Percentiles rank a stretch among this genome's conserved stretches.
phyloP scores from a whole-genome alignment of 2,113 vertebrate genomes.

The Phycodurus eques region DNA sequence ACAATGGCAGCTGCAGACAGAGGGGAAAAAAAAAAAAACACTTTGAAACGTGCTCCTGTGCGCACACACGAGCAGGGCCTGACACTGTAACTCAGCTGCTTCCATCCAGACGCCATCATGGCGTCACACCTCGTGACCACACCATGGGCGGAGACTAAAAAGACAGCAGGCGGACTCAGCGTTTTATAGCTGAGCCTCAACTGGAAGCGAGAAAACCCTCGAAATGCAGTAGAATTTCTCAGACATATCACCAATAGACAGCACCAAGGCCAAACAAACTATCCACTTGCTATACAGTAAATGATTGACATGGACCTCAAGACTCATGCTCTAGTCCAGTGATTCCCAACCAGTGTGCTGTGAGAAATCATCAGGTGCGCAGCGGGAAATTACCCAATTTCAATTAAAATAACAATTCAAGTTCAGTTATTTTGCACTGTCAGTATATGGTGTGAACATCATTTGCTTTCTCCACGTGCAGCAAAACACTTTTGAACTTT shows the following conservation, averaged over 20 bases:
- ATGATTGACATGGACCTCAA: background rate
- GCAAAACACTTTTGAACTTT: too few species aligned
- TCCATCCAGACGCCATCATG: slow-evolving; percentile 57
- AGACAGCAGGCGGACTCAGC: slow-evolving; percentile 50
- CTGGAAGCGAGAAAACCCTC: slow-evolving; percentile 49
- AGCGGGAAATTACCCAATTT: background rate
- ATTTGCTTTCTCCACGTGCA: too few species aligned
- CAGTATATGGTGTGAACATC: too few species aligned
- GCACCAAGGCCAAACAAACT: background rate
- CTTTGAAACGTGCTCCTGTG: slow-evolving; percentile 36
- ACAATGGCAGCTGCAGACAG: slow-evolving; percentile 53
- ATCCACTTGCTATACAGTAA: background rate
- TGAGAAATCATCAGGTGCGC: background rate
- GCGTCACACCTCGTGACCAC: slow-evolving; percentile 57
- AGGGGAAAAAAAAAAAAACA: slow-evolving; percentile 6
- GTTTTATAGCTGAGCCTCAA: slow-evolving; percentile 52
- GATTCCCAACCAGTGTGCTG: background rate
- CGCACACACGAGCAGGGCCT: slow-evolving; percentile 7
- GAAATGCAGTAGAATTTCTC: slow-evolving; percentile 47
- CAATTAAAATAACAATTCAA: background rate
- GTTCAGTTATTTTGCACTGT: background rate
- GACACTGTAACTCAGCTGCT: slow-evolving; percentile 42
- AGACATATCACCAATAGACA: slow-evolving; percentile 56
- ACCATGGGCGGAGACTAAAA: slow-evolving; percentile 61
- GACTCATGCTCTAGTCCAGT: background rate